These are phyloP conservation scores for Nothura maculosa DNA, from an alignment of 2,797 vertebrate species.

Conservation along the genomic window DNA sequence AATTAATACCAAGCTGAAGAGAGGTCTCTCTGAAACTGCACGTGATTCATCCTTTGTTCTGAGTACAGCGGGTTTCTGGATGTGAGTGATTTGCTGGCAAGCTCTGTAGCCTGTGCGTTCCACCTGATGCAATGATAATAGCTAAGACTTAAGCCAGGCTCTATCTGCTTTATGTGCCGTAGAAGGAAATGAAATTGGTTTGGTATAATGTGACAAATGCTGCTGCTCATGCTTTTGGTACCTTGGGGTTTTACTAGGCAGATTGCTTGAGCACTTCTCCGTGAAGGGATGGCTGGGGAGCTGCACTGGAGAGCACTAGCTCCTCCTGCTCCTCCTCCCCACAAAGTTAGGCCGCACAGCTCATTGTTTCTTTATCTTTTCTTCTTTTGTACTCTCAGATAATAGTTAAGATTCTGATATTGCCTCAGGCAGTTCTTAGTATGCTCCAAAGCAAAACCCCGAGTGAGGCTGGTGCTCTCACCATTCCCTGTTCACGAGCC, in stretches of 20 bases:
- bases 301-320: background rate
- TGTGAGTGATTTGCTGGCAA: background rate
- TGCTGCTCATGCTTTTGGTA: background rate
- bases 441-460: slow-evolving; percentile 44
- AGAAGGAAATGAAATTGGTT: background rate
- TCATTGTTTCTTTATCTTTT: accelerated
- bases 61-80: background rate
- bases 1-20: background rate
- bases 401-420: background rate
- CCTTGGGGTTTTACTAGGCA: background rate
- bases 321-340: background rate
- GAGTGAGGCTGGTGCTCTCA: slow-evolving; percentile 40
- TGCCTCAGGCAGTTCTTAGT: slow-evolving; percentile 14
- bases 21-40: background rate
- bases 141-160: background rate
- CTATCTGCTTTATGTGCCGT: accelerated
- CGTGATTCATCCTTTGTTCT: background rate
- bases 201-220: accelerated
- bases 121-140: accelerated
- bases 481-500: slow-evolving; percentile 38
- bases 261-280: background rate
- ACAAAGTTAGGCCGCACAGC: background rate
- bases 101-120: background rate
- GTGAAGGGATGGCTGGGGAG: background rate
- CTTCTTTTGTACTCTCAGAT: background rate